phyloP scores from a whole-genome alignment of 2,113 vertebrate genomes.

The Strigops habroptila region DNA sequence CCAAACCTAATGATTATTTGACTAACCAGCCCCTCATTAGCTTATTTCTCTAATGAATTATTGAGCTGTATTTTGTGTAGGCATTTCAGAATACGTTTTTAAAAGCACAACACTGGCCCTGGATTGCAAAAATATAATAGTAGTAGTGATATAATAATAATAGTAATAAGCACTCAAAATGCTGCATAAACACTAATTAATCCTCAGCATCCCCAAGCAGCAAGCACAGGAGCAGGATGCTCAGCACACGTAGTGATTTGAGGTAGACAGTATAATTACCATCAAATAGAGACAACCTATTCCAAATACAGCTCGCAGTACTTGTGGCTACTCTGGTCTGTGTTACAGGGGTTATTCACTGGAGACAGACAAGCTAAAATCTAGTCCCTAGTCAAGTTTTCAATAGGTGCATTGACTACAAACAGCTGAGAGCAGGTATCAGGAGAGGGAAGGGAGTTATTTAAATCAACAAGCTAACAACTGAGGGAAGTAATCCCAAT shows the following conservation, averaged over 20 bases:
- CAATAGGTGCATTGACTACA: background rate
- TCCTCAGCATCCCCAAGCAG: conserved; percentile 40
- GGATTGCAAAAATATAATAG: conserved; percentile 44
- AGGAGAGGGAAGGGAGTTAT: background rate
- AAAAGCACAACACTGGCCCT: conserved; percentile 5
- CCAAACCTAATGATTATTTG: conserved; percentile 16
- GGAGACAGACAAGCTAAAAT: background rate
- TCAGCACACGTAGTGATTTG: background rate
- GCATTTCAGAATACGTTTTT: background rate
- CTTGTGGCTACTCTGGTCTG: background rate
- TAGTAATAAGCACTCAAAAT: conserved; percentile 51
- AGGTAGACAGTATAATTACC: conserved; percentile 31
- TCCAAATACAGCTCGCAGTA: background rate
- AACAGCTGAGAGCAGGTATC: background rate
- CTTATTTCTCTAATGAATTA: conserved; percentile 47
- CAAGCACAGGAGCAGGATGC: conserved; percentile 36
- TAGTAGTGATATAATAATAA: conserved; percentile 30
- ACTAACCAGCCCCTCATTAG: conserved; percentile 4
- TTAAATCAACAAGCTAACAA: background rate
- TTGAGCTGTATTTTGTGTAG: background rate
- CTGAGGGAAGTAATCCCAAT: background rate
- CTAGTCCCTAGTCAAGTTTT: background rate
- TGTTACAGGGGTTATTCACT: background rate
- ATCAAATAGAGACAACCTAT: background rate
- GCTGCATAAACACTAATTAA: conserved; percentile 66